Conservation (phyloP, 2,797 vertebrate species). For the Meriones psammophilus region DNA sequence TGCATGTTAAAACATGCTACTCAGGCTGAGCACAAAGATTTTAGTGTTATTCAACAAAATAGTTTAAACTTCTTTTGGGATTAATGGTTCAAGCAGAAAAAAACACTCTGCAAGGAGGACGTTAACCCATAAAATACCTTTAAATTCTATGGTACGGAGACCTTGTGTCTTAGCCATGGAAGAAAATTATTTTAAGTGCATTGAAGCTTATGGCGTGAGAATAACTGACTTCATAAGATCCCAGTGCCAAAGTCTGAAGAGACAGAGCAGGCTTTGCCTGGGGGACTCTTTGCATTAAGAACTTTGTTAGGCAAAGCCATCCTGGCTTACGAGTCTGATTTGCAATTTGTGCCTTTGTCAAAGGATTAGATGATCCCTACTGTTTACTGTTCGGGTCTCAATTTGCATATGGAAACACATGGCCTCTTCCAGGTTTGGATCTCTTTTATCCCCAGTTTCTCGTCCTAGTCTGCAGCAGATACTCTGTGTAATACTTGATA, state of each 20-base stretch:
- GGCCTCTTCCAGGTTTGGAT: constrained; percentile 41
- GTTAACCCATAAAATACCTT: constrained; percentile 25
- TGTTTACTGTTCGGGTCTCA: constrained; percentile 68
- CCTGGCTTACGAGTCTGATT: constrained; percentile 67
- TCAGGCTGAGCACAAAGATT: constrained; percentile 85
- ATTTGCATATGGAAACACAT: constrained; percentile 67
- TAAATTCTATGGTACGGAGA: constrained; percentile 9
- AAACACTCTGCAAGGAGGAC: neutral
- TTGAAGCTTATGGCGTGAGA: neutral
- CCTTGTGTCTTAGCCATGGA: neutral
- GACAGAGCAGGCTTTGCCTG: constrained; percentile 53
- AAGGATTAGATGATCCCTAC: constrained; percentile 38
- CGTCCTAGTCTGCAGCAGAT: constrained; percentile 59
- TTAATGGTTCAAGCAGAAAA: constrained; percentile 60
- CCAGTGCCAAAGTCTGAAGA: neutral
- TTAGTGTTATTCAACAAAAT: constrained; percentile 83
- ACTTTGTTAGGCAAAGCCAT: constrained; percentile 81
- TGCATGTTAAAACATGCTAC: constrained; percentile 85
- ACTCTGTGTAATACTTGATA: constrained; percentile 45
- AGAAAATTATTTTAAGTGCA: constrained; percentile 44
- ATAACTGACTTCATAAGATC: constrained; percentile 39
- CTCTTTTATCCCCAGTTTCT: constrained; percentile 60
- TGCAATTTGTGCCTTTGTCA: constrained; percentile 73
- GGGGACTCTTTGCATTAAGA: constrained; percentile 61
- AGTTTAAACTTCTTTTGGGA: constrained; percentile 73